Evolutionary conservation across 2,797 vertebrate species (phyloP).

Genomic region (Lepilemur ruficaudatus): DNA sequence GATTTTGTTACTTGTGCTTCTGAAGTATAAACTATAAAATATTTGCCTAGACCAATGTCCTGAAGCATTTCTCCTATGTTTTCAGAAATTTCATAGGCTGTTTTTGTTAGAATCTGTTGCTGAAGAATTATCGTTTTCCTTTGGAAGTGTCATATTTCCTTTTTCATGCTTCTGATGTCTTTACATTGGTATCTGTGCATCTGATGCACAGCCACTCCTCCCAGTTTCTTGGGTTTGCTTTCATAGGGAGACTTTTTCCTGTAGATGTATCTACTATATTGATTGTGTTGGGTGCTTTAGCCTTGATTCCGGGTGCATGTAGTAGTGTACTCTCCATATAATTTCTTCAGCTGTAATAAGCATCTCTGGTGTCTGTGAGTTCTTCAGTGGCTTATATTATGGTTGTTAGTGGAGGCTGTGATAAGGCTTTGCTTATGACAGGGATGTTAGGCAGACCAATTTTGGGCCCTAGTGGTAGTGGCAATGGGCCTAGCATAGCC

Average conservation of each 20-base stretch:
- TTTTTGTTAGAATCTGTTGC: neutral
- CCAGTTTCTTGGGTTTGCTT: neutral
- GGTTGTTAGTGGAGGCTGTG: neutral
- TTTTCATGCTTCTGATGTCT: neutral
- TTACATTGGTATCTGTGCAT: neutral
- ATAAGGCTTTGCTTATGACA: neutral
- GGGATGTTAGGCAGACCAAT: neutral
- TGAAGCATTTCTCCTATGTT: neutral
- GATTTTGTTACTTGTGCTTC: neutral
- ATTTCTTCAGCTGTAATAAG: neutral
- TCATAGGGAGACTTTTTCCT: neutral
- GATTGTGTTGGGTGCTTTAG: neutral
- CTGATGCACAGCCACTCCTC: neutral
- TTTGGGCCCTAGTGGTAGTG: neutral
- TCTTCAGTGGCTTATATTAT: neutral
- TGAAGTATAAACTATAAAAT: neutral
- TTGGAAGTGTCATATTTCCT: neutral
- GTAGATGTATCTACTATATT: neutral
- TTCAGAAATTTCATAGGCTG: neutral
- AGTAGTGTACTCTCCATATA: neutral
- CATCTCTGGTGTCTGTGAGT: neutral
- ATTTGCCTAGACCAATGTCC: neutral
- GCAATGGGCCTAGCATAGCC: neutral
- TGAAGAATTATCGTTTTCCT: neutral
- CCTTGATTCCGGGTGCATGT: neutral